These are phyloP conservation scores for Anagyrus pseudococci DNA, from an alignment of 2,888 invertebrate genomes.

Conservation along the genomic window DNA sequence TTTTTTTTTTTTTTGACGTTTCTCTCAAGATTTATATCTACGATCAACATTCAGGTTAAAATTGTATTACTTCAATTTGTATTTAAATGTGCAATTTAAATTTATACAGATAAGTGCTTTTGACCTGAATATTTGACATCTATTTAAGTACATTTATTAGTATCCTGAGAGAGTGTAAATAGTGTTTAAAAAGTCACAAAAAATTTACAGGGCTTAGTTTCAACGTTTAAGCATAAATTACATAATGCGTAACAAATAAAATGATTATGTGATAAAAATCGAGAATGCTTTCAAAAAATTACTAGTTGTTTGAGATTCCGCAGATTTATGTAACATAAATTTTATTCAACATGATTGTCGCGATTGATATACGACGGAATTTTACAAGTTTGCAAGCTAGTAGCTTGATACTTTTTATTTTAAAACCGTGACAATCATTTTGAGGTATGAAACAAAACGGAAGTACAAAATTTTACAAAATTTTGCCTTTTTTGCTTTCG, in stretches of 20 bases:
- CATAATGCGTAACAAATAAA: slow-evolving; percentile 25
- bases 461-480: slow-evolving; percentile 17
- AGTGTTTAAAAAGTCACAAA: slow-evolving; percentile 26
- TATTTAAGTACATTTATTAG: slow-evolving; percentile 23
- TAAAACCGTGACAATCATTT: background rate
- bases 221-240: slow-evolving; percentile 26
- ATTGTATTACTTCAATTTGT: no score
- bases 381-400: no score
- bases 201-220: slow-evolving; percentile 28
- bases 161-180: slow-evolving; percentile 26
- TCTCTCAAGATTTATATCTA: slow-evolving; percentile 33
- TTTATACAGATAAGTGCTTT: slow-evolving; percentile 2
- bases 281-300: slow-evolving; percentile 33
- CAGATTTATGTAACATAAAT: slow-evolving; percentile 18
- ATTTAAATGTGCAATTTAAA: no score
- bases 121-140: slow-evolving; percentile 26
- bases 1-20: slow-evolving; percentile 19
- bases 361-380: no score
- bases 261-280: slow-evolving; percentile 24
- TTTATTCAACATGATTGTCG: slow-evolving; percentile 17
- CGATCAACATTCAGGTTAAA: slow-evolving; percentile 21
- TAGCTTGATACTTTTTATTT: background rate
- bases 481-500: slow-evolving; percentile 10
- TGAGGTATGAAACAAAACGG: slow-evolving; percentile 1
- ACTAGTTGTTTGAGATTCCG: slow-evolving; percentile 19